These are phyloP conservation scores for Synanthedon tipuliformis DNA, from an alignment of 2,888 invertebrate genomes.

Conservation along the genomic window DNA sequence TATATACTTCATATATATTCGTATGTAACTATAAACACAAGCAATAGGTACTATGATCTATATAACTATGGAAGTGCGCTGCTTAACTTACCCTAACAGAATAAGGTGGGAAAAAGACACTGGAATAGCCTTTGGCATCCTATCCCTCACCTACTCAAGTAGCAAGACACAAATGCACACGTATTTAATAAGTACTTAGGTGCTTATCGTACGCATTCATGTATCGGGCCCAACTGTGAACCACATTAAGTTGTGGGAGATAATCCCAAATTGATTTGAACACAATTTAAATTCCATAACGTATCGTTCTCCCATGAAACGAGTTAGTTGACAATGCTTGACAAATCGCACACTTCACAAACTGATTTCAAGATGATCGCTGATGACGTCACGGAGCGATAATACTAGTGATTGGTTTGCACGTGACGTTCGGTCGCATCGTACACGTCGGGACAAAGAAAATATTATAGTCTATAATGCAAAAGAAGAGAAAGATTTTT, in stretches of 20 bases:
- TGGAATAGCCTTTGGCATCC: no score
- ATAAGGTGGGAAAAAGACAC: no score
- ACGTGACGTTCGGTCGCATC: constrained; percentile 30
- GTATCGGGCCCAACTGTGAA: no score
- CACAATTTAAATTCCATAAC: constrained; percentile 5
- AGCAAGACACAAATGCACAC: no score
- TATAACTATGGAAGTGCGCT: no score
- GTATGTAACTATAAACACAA: no score
- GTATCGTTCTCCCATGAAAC: constrained; percentile 6
- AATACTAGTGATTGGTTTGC: constrained; percentile 35
- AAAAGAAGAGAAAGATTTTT: constrained; percentile 2
- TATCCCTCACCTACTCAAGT: no score
- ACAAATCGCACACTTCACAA: constrained; percentile 23
- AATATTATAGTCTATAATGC: neutral
- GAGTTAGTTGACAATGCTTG: constrained; percentile 12
- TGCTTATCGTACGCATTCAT: no score
- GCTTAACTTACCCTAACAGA: no score
- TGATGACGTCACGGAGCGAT: constrained; percentile 50
- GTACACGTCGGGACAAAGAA: constrained; percentile 19
- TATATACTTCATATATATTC: no score
- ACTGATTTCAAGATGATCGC: constrained; percentile 13
- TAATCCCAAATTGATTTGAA: neutral
- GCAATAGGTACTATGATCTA: no score
- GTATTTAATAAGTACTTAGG: no score
- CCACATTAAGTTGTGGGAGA: neutral